phyloP scores from a whole-genome alignment of 1,140 invertebrate genomes.

The Drosophila kurseongensis region DNA sequence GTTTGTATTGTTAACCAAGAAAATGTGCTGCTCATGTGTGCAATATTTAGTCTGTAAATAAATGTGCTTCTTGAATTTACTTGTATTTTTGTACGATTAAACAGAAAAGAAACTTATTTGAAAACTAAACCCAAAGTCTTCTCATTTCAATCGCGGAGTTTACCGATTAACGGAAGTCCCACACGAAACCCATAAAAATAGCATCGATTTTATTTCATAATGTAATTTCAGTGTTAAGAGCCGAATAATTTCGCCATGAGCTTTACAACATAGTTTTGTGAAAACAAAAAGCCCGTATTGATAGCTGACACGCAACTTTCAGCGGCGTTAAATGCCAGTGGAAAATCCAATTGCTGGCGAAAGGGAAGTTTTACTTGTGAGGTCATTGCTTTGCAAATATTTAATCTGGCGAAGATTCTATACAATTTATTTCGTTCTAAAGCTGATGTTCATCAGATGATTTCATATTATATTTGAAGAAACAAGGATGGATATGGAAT shows the following conservation, averaged over 20 bases:
- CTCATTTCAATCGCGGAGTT: slow-evolving; percentile 6
- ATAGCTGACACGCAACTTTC: slow-evolving; percentile 35
- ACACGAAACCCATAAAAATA: slow-evolving; percentile 57
- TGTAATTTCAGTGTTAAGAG: slow-evolving; percentile 51
- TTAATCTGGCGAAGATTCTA: neutral
- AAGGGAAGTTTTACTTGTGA: neutral
- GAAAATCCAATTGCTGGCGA: slow-evolving; percentile 10
- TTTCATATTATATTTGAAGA: no score
- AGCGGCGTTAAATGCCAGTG: slow-evolving; percentile 20
- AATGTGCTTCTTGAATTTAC: slow-evolving; percentile 52
- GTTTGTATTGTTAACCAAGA: slow-evolving; percentile 37
- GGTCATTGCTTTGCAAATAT: neutral
- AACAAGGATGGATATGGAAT: no score
- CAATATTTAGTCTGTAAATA: slow-evolving; percentile 46
- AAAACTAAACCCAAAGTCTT: neutral
- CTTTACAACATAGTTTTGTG: slow-evolving; percentile 1
- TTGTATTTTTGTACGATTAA: slow-evolving; percentile 62
- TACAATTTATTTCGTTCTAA: no score
- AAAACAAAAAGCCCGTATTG: slow-evolving; percentile 19
- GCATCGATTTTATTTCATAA: slow-evolving; percentile 14
- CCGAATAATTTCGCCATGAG: neutral
- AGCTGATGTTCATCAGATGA: no score
- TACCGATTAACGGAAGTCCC: slow-evolving; percentile 45
- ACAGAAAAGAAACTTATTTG: slow-evolving; percentile 34
- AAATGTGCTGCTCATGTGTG: slow-evolving; percentile 50